phyloP scores from a whole-genome alignment of 2,113 vertebrate genomes.

The Rhagologus leucostigma region DNA sequence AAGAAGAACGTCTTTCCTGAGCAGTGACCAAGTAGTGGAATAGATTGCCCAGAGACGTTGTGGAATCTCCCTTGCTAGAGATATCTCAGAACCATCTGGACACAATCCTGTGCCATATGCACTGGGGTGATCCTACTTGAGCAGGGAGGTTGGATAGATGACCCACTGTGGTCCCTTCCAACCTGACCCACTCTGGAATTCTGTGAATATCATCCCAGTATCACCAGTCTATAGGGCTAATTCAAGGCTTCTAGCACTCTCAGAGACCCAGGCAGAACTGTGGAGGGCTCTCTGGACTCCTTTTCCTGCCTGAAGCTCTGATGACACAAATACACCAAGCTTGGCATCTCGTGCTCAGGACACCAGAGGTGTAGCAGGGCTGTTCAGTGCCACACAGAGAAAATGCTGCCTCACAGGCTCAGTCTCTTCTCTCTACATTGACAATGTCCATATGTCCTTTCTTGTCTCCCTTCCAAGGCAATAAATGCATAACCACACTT shows the following conservation, averaged over 20 bases:
- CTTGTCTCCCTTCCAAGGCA: neutral
- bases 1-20: neutral
- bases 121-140: neutral
- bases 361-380: neutral
- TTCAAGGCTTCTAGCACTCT: neutral
- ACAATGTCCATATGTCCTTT: neutral
- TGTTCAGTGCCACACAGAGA: neutral
- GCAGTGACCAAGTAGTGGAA: neutral
- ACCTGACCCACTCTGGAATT: neutral
- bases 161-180: neutral
- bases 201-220: neutral
- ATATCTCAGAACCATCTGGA: neutral
- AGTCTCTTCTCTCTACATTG: neutral
- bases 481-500: neutral
- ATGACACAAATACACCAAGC: neutral
- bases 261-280: neutral
- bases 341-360: neutral
- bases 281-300: neutral
- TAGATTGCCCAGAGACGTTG: accelerated
- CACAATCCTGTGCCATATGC: neutral
- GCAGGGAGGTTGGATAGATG: neutral
- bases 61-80: neutral
- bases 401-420: neutral
- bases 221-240: neutral
- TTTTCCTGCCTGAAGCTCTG: neutral